Percentiles rank a stretch among this genome's conserved stretches.
These are phyloP conservation scores for Drosophila kohkoa DNA, from an alignment of 1,140 invertebrate genomes.

Conservation along the genomic window DNA sequence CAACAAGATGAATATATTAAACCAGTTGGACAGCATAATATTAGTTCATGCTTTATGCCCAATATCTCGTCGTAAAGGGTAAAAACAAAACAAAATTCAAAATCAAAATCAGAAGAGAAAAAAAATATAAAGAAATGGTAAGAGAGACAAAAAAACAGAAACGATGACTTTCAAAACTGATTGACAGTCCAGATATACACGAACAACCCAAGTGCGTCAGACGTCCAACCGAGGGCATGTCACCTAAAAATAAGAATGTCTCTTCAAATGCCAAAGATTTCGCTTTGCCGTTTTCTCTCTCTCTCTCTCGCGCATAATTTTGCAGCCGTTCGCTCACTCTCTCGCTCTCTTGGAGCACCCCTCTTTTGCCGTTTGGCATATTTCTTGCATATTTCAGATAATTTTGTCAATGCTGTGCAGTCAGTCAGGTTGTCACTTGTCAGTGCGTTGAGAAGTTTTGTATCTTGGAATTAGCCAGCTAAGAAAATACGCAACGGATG, in stretches of 20 bases:
- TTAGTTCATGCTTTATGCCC: conserved; percentile 2
- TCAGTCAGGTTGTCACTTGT: conserved; percentile 84
- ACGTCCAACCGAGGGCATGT: conserved; percentile 83
- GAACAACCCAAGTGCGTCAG: conserved; percentile 59
- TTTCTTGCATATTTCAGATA: conserved; percentile 84
- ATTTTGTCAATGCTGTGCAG: conserved; percentile 85
- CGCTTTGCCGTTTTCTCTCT: conserved; percentile 41
- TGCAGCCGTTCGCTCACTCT: conserved; percentile 39
- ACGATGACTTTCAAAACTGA: conserved; percentile 78
- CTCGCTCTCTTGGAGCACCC: conserved; percentile 8
- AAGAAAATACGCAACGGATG: conserved; percentile 56
- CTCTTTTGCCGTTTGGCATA: conserved; percentile 53
- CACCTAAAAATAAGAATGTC: conserved; percentile 84
- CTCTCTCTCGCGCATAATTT: conserved; percentile 41
- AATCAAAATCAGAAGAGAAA: conserved; percentile 30
- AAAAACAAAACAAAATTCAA: conserved; percentile 37
- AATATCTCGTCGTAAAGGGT: conserved; percentile 12
- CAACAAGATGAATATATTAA: conserved; percentile 58
- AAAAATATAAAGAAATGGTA: conserved; percentile 13
- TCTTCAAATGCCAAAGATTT: conserved; percentile 80
- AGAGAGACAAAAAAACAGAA: conserved; percentile 27
- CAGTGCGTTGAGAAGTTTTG: conserved; percentile 66
- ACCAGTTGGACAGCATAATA: conserved; percentile 22
- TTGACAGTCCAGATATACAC: conserved; percentile 70
- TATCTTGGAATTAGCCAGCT: conserved; percentile 79